These are phyloP conservation scores for Sinopyrophorus schimmeli DNA, from an alignment of 2,888 invertebrate species.

Conservation along the genomic window DNA sequence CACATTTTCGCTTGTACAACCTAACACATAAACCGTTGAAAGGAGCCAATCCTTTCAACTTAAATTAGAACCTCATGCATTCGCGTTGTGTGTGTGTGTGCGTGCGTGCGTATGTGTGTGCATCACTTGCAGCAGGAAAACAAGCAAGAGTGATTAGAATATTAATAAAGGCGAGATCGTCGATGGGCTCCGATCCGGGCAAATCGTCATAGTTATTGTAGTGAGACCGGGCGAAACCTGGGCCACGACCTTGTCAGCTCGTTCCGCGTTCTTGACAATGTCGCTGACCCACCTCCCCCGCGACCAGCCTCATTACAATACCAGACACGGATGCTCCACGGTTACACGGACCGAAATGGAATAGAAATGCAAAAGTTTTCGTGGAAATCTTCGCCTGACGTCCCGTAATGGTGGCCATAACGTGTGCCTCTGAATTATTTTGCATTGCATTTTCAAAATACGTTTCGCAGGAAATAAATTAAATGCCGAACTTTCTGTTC, in stretches of 20 bases:
- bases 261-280: conserved; percentile 45
- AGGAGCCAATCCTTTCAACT: too few relatives aligned
- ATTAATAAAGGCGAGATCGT: conserved; percentile 17
- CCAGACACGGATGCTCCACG: conserved; percentile 18
- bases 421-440: too few relatives aligned
- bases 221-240: conserved; percentile 17
- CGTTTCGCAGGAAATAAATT: too few relatives aligned
- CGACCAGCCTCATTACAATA: conserved; percentile 25
- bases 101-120: too few relatives aligned
- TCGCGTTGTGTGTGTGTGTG: too few relatives aligned
- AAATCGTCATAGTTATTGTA: conserved; percentile 14
- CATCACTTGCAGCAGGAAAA: conserved; percentile 18
- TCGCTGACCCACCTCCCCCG: conserved; percentile 43
- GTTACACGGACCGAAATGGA: conserved; percentile 17
- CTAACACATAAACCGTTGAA: too few relatives aligned
- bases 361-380: conserved; percentile 19
- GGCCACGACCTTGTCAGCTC: conserved; percentile 36
- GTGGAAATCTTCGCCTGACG: too few relatives aligned
- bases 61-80: too few relatives aligned
- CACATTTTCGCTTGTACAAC: too few relatives aligned
- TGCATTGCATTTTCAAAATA: too few relatives aligned
- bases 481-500: too few relatives aligned
- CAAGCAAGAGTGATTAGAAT: conserved; percentile 7
- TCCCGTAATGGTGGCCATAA: too few relatives aligned
- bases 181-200: conserved; percentile 17